Evolutionary conservation across 2,888 invertebrate genomes (phyloP).

Genomic region (Microctonus aethiopoides): DNA sequence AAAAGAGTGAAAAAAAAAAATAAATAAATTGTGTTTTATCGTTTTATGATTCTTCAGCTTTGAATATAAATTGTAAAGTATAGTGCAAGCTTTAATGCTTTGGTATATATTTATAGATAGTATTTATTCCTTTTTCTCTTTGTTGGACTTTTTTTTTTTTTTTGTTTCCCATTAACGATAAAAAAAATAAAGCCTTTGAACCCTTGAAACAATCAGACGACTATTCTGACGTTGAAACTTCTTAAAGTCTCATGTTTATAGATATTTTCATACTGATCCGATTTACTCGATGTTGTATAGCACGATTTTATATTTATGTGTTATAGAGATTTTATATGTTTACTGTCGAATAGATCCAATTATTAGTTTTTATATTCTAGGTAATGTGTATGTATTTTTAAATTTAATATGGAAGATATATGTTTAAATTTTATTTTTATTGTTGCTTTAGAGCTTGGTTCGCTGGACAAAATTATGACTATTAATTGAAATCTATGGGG

Average conservation of each 20-base stretch:
- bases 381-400: not conserved
- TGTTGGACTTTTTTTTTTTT: not conserved
- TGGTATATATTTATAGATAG: not conserved
- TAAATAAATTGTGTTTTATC: not conserved
- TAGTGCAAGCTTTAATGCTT: not conserved
- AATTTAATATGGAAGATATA: not conserved
- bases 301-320: not conserved
- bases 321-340: not conserved
- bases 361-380: no score
- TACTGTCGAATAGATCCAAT: not conserved
- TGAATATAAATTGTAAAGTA: not conserved
- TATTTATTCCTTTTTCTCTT: not conserved
- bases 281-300: not conserved
- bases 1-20: not conserved
- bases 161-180: not conserved
- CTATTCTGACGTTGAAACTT: not conserved
- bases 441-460: not conserved
- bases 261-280: not conserved
- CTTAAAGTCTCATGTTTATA: not conserved
- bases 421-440: not conserved
- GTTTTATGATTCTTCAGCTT: not conserved
- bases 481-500: constrained; percentile 7
- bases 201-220: not conserved
- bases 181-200: not conserved
- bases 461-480: not conserved